Conservation (phyloP, 1,140 invertebrate genomes). For the Physella acuta region DNA sequence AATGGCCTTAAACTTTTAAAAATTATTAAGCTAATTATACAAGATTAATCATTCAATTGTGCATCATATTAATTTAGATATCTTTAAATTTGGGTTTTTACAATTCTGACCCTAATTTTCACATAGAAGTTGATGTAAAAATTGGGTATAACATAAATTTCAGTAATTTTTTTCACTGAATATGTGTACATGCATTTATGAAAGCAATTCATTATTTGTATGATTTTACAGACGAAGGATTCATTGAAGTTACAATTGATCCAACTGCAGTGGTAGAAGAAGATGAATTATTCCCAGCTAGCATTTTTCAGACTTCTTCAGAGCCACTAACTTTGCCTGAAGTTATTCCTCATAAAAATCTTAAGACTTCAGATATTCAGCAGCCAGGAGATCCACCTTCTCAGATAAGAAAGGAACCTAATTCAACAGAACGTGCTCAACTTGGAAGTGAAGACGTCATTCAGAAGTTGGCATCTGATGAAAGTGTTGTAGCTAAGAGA, state of each 20-base stretch:
- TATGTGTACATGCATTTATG: not conserved
- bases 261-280: constrained; percentile 22
- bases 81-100: not conserved
- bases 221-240: constrained; percentile 39
- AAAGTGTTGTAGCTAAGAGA: not conserved
- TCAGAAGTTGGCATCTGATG: too few species aligned
- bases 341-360: too few species aligned
- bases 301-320: constrained; percentile 37
- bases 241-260: constrained; percentile 46
- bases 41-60: too few species aligned
- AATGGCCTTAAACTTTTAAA: too few species aligned
- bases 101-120: not conserved
- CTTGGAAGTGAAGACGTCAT: not conserved
- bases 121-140: not conserved
- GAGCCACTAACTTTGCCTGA: too few species aligned
- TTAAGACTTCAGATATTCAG: too few species aligned
- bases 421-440: not conserved
- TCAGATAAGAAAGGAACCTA: too few species aligned
- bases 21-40: too few species aligned
- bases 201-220: not conserved
- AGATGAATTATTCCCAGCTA: constrained; percentile 47
- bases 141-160: not conserved
- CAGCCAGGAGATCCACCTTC: too few species aligned
- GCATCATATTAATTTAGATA: too few species aligned
- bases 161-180: not conserved